Conservation (phyloP, 2,888 invertebrate genomes). For the Tinea trinotella region DNA sequence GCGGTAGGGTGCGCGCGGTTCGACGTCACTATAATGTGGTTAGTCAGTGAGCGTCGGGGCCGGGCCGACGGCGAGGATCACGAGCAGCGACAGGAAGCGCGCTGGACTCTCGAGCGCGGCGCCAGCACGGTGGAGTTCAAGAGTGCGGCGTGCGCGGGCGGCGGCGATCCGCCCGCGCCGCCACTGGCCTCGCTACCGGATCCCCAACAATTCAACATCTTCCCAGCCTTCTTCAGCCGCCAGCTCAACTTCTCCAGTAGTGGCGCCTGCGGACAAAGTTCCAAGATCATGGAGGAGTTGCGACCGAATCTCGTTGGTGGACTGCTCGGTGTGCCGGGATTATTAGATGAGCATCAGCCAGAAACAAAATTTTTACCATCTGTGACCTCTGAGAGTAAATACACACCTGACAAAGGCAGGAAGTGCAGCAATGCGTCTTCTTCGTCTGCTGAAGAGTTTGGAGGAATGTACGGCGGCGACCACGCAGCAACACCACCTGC, state of each 20-base stretch:
- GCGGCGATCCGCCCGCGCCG: conserved; percentile 65
- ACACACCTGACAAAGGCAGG: conserved; percentile 70
- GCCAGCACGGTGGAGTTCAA: conserved; percentile 90
- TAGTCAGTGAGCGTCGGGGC: conserved; percentile 76
- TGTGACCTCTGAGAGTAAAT: conserved; percentile 65
- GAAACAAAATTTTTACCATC: conserved; percentile 71
- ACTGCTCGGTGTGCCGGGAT: conserved; percentile 82
- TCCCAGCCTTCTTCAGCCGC: conserved; percentile 91
- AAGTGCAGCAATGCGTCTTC: conserved; percentile 85
- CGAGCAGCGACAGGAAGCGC: conserved; percentile 62
- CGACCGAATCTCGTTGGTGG: conserved; percentile 87
- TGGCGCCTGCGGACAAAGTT: conserved; percentile 78
- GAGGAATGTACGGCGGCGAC: conserved; percentile 83
- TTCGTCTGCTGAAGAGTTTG: conserved; percentile 90
- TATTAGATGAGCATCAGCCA: conserved; percentile 82
- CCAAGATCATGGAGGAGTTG: conserved; percentile 89
- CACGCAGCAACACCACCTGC: conserved; percentile 82
- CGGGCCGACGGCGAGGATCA: conserved; percentile 69
- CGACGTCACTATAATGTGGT: conserved; percentile 75
- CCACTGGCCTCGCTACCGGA: conserved; percentile 74
- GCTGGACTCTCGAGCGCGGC: conserved; percentile 56
- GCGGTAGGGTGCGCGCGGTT: conserved; percentile 39
- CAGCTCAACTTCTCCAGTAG: conserved; percentile 86
- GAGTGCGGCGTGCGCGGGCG: conserved; percentile 79
- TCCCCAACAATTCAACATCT: conserved; percentile 91